Evolutionary conservation across 2,797 vertebrate species (phyloP).

Genomic region (Intellagama lesueurii): DNA sequence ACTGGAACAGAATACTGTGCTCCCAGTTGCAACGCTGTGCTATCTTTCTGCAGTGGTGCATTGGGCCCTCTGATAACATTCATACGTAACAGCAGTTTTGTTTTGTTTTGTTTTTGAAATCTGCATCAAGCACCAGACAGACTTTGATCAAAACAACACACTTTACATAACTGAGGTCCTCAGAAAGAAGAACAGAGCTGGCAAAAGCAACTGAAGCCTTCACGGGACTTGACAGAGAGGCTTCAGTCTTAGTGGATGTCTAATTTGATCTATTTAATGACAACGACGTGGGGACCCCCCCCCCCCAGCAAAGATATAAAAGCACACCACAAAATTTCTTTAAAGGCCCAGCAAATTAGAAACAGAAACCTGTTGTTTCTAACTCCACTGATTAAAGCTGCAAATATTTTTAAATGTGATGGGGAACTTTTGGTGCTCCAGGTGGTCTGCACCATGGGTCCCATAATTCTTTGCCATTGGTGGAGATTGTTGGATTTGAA

Average conservation of each 20-base stretch:
- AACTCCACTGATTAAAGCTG: not conserved
- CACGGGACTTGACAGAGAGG: not conserved
- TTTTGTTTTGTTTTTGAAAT: slow-evolving; percentile 2
- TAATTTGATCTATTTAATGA: slow-evolving; percentile 58
- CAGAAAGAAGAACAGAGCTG: slow-evolving; percentile 32
- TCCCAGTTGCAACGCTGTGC: not conserved
- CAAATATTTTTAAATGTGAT: too few relatives aligned
- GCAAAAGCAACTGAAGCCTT: slow-evolving; percentile 7
- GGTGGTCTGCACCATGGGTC: too few relatives aligned
- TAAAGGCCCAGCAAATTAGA: slow-evolving; percentile 14
- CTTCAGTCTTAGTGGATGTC: slow-evolving; percentile 46
- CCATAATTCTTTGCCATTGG: too few relatives aligned
- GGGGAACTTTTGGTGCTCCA: too few relatives aligned
- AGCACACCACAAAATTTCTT: slow-evolving; percentile 2
- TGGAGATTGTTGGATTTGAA: too few relatives aligned
- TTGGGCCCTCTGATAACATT: slow-evolving; percentile 1
- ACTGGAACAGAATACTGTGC: slow-evolving; percentile 9
- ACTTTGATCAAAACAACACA: slow-evolving; percentile 50
- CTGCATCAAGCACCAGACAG: slow-evolving; percentile 20
- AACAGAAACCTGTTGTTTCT: not conserved
- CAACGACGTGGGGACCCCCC: slow-evolving; percentile 20
- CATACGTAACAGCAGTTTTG: not conserved
- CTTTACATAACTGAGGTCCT: slow-evolving; percentile 41
- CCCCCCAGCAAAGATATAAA: not conserved
- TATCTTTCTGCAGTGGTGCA: slow-evolving; percentile 2